Base-by-base conservation (phyloP, 2,888 invertebrate genomes). In the Shargacucullia verbasci region DNA sequence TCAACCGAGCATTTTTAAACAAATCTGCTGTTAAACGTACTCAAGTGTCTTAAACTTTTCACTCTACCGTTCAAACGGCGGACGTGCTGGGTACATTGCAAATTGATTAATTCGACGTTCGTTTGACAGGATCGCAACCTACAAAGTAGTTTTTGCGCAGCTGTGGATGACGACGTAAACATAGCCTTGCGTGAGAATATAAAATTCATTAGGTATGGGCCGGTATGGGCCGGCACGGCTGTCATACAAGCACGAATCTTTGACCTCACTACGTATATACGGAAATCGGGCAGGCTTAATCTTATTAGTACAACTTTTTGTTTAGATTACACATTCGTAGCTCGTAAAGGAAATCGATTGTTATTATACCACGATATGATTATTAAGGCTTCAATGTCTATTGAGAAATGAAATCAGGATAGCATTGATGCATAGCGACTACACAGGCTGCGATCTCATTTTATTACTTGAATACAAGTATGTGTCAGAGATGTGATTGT, bases 401-500 rank as follows among this genome's bases (percentile, higher is more conserved):
- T 31, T 59, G 25, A 31, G 37, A 49, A 47, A 50, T 35, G 14
- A 46, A 49, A 65, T 60, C 48, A 59, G 58, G 39, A 47, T 63
- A 59, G n/a, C n/a, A n/a, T n/a, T n/a, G n/a, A n/a, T n/a, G n/a
- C n/a, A 55, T 37, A 43, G 20, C 4, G 20, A 20, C 20, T 29
- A 41, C 45, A 35, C 46, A 35, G 2, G 29, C 9, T 29, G 29
- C 29, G 38, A 39, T 43, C 38, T 27, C 12, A 49, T 50, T 65
- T 52, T 60, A 45, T 67, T 62, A 46, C 58, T 50, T 43, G 52
- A 53, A 58, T 39, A 45, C 47, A 62, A 49, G 66, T 73, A 55
- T 12, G 78, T 79, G 78, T 78, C 81, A 80, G 73, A 78, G 78
- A 82, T 76, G n/a, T 79, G 78, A 82, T 81, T 81, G 76, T 83